Evolutionary conservation across 1,140 invertebrate species (phyloP), one percentile per base, ranked within the genome.

Genomic region (Camponotus pennsylvanicus): DNA sequence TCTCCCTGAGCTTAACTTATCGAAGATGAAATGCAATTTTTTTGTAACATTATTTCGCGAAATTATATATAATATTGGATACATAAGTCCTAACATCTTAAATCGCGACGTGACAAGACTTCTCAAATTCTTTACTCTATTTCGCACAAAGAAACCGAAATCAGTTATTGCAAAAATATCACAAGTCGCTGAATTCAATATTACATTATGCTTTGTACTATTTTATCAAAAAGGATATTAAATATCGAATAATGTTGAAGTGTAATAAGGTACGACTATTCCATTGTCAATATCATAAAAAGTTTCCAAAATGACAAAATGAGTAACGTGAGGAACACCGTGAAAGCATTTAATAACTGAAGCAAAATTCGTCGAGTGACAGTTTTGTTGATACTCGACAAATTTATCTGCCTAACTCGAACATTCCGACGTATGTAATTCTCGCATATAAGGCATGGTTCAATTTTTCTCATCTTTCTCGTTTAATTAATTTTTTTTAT

Each of bases 231-330:
- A 18, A 15, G 15, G 34, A 67, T 6, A 52, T 3, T 18, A 79
- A 40, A 55, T 21, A 27, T 57, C 1, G 21, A 78, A 18, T 13
- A 8, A n/a, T 6, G 11, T 49, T 49, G 13, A 49, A 49, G 13
- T 4, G 4, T 18, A 42, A 9, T 5, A 45, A 1, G 18, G 4
- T 32, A 8, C 15, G 8, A 42, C 57, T 52, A 13, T 15, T 27
- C 15, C 15, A 57, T 45, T 37, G 42, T 66, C 13, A 64, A 66
- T 61, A 13, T 37, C 61, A 66, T 78, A 67, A 78, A 78, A 79
- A 40, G 2, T 6, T 1, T 11, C 52, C 18, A 67, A 78, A 79
- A 79, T 55, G 21, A 13, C 18, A 18, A 69, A 79, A 45, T 52
- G n/a, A 42, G 37, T 21, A 67, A 79, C 6, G 1, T 45, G 59